Conservation (phyloP, 2,797 vertebrate species). For the Gymnopithys bicolor region DNA sequence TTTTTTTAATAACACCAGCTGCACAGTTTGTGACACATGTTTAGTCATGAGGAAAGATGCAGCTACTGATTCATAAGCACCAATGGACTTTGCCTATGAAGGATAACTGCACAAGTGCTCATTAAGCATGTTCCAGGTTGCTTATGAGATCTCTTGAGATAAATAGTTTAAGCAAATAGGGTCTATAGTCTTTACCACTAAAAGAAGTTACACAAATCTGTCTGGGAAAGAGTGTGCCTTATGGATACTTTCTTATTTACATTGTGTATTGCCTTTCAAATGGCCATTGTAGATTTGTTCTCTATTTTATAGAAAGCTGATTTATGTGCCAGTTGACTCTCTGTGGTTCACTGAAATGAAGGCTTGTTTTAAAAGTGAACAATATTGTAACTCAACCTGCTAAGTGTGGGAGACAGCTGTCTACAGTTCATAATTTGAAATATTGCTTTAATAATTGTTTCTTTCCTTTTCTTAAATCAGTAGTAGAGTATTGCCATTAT, state of each 20-base stretch:
- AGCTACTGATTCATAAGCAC: background rate
- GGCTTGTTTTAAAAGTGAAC: conserved; percentile 27
- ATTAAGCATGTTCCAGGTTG: background rate
- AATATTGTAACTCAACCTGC: background rate
- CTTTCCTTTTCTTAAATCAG: conserved; percentile 54
- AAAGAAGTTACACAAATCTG: background rate
- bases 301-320: background rate
- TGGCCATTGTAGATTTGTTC: background rate
- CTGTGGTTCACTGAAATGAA: conserved; percentile 20
- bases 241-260: background rate
- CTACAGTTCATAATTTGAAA: conserved; percentile 51
- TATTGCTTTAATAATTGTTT: conserved; percentile 42
- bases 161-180: background rate
- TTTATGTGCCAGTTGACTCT: conserved; percentile 2
- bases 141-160: background rate
- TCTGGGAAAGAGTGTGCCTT: background rate
- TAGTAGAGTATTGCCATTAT: conserved; percentile 3
- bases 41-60: background rate
- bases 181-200: background rate
- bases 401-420: conserved; percentile 55
- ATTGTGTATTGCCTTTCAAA: background rate
- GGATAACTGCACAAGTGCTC: background rate
- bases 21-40: background rate
- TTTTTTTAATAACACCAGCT: background rate
- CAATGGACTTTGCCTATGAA: background rate